Conservation (phyloP, 2,797 vertebrate species). For the Emys orbicularis region DNA sequence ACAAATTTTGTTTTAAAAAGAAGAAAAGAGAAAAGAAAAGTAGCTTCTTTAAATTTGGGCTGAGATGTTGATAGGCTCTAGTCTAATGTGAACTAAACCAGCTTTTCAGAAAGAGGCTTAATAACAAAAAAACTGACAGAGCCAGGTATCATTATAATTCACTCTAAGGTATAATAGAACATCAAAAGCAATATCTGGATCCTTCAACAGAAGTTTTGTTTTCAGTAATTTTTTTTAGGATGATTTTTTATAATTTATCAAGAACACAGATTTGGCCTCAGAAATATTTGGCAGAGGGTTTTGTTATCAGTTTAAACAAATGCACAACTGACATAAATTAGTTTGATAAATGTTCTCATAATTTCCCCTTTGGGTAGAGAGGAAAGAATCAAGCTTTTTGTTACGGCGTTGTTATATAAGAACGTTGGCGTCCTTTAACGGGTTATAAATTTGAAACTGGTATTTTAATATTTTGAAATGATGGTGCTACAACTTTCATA, state of each 20-base stretch:
- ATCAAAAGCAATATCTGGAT: constrained; percentile 44
- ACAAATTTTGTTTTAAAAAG: neutral
- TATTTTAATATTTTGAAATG: neutral
- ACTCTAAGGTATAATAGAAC: constrained; percentile 2
- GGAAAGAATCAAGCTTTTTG: neutral
- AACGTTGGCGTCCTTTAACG: neutral
- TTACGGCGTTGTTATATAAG: neutral
- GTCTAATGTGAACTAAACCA: neutral
- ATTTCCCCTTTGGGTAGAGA: constrained; percentile 1
- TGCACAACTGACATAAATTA: constrained; percentile 35
- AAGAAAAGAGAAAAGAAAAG: neutral
- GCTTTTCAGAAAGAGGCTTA: neutral
- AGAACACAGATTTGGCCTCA: neutral
- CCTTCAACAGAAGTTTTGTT: constrained; percentile 13
- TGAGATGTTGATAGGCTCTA: neutral
- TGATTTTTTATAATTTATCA: constrained; percentile 2
- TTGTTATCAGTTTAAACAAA: constrained; percentile 33
- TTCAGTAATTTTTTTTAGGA: neutral
- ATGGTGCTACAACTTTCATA: neutral
- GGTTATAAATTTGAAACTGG: neutral
- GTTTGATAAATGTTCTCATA: constrained; percentile 13
- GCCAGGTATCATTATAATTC: neutral
- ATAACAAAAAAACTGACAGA: constrained; percentile 24
- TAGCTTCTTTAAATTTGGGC: constrained; percentile 34
- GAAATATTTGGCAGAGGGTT: constrained; percentile 41